These are phyloP conservation scores for Atrina japonica DNA, from an alignment of 2,888 invertebrate species.

Conservation along the genomic window DNA sequence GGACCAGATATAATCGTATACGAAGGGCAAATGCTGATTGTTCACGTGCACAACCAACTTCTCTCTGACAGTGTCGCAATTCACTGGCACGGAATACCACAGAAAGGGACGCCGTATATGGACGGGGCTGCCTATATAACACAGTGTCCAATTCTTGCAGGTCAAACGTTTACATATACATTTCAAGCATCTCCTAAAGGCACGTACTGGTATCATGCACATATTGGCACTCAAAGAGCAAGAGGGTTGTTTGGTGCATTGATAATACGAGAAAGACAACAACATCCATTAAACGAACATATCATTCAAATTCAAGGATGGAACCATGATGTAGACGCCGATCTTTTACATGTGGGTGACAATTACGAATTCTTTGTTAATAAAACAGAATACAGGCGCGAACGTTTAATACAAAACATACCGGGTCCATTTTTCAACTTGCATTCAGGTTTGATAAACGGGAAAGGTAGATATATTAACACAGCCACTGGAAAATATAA, in stretches of 20 bases:
- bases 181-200: constrained; percentile 64
- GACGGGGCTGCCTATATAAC: constrained; percentile 70
- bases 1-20: too few relatives aligned
- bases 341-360: constrained; percentile 38
- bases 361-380: constrained; percentile 44
- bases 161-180: constrained; percentile 69
- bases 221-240: constrained; percentile 64
- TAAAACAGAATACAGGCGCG: constrained; percentile 12
- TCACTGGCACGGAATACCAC: too few relatives aligned
- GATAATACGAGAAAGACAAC: constrained; percentile 55
- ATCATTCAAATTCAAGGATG: constrained; percentile 55
- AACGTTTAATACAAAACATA: constrained; percentile 24
- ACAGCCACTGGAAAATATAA: constrained; percentile 20
- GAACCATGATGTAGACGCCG: constrained; percentile 54
- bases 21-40: neutral
- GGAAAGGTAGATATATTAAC: constrained; percentile 53
- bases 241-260: constrained; percentile 73
- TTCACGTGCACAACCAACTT: neutral
- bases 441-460: constrained; percentile 58
- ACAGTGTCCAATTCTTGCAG: constrained; percentile 74
- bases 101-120: constrained; percentile 68
- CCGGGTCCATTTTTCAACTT: constrained; percentile 33
- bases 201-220: constrained; percentile 70
- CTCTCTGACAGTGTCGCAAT: too few relatives aligned
- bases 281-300: constrained; percentile 34